Evolutionary conservation across 1,140 invertebrate species (phyloP).

Genomic region (Meloidogyne hapla): DNA sequence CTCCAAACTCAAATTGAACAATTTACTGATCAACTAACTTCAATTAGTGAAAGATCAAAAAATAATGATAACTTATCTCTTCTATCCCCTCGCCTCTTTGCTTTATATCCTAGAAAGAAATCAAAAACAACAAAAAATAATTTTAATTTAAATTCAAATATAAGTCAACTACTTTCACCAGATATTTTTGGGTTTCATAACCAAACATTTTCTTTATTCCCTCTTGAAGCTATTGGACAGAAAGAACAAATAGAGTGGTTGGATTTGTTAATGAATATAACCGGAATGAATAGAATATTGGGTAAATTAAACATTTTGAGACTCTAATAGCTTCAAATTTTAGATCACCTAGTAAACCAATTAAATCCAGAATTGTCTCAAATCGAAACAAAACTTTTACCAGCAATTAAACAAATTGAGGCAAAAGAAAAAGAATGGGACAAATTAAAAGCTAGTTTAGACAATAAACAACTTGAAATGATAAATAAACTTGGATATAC

Average conservation of each 20-base stretch:
- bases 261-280: not conserved
- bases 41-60: not conserved
- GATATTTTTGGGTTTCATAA: conserved; percentile 14
- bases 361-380: conserved; percentile 10
- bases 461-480: not conserved
- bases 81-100: conserved; percentile 16
- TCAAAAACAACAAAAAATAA: not conserved
- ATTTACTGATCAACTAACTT: conserved; percentile 1
- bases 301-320: not conserved
- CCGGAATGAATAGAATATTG: not conserved
- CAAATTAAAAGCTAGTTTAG: conserved; percentile 5
- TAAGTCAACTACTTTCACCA: conserved; percentile 17
- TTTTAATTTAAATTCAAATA: not conserved
- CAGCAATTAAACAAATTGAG: conserved; percentile 15
- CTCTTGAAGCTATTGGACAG: conserved; percentile 5
- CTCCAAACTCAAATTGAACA: conserved; percentile 12
- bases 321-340: not conserved
- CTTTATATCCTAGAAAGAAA: conserved; percentile 8
- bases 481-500: conserved; percentile 4
- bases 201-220: not conserved
- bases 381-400: conserved; percentile 9
- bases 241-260: not conserved
- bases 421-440: conserved; percentile 15
- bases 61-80: not conserved
- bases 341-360: not conserved